phyloP scores from a whole-genome alignment of 1,140 invertebrate species.

The Sycophaga agraensis region DNA sequence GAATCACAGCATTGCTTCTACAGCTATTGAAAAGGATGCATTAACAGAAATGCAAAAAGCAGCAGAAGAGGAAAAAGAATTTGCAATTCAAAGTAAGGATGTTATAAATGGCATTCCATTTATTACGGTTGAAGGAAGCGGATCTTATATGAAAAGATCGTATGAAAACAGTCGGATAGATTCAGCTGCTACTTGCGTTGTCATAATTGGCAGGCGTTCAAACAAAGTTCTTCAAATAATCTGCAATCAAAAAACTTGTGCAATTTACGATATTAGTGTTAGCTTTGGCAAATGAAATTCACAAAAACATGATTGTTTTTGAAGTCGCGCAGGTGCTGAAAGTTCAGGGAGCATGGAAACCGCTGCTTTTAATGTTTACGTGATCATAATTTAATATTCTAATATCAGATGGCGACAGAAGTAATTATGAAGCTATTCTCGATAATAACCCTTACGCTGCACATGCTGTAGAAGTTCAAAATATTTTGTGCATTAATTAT shows the following conservation, averaged over 20 bases:
- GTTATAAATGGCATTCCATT: neutral
- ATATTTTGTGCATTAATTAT: slow-evolving; percentile 8
- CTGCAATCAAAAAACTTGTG: too few species aligned
- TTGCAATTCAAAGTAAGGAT: neutral
- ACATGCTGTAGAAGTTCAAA: neutral
- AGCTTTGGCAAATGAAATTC: too few species aligned
- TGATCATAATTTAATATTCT: slow-evolving; percentile 23
- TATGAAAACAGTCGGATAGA: neutral
- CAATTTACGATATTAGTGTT: too few species aligned
- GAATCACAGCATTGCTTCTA: too few species aligned
- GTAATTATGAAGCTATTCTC: neutral
- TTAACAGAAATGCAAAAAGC: slow-evolving; percentile 1
- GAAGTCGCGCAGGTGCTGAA: neutral
- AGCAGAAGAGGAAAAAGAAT: neutral
- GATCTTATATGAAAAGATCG: neutral
- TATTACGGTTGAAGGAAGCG: neutral
- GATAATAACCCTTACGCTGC: neutral
- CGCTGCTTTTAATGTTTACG: neutral
- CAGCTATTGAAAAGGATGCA: too few species aligned
- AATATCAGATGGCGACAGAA: slow-evolving; percentile 5
- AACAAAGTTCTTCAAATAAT: too few species aligned
- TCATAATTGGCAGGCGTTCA: too few species aligned
- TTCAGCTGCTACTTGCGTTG: too few species aligned
- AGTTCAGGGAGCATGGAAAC: slow-evolving; percentile 11
- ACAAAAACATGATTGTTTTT: neutral